Evolutionary conservation across 2,797 vertebrate species (phyloP).

Genomic region (Pogoniulus pusillus): DNA sequence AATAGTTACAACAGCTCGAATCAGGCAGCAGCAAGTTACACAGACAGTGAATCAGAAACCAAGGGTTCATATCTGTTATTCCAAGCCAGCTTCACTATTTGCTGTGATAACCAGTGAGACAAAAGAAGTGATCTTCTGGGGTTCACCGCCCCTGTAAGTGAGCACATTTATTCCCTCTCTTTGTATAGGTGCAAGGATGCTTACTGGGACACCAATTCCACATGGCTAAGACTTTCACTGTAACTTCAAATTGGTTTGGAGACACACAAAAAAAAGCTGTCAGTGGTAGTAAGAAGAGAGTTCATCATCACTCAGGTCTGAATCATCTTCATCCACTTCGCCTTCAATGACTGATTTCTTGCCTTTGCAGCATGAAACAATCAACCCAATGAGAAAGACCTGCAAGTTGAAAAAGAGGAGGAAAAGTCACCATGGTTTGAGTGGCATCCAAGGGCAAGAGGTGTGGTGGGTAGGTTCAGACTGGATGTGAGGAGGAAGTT

Average conservation of each 20-base stretch:
- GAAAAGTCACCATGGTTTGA: conserved; percentile 6
- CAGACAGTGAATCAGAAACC: conserved; percentile 44
- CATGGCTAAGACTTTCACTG: not conserved
- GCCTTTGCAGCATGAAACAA: conserved; percentile 94
- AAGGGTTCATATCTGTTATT: conserved; percentile 57
- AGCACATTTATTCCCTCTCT: conserved; percentile 44
- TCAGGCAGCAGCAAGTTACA: conserved; percentile 63
- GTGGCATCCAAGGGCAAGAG: not conserved
- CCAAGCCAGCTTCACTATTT: conserved; percentile 44
- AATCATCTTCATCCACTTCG: conserved; percentile 93
- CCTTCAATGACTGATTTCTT: conserved; percentile 98
- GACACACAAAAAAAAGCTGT: conserved; percentile 30
- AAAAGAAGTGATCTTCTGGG: conserved; percentile 31
- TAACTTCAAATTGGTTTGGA: not conserved
- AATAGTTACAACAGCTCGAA: conserved; percentile 50
- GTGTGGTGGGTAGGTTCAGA: no score
- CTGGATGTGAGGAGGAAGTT: no score
- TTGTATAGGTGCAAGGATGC: conserved; percentile 62
- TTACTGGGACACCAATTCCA: conserved; percentile 28
- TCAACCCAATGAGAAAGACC: conserved; percentile 92
- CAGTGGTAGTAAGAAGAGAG: conserved; percentile 71
- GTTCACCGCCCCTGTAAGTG: not conserved
- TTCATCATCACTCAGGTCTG: conserved; percentile 95
- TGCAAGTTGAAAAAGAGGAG: conserved; percentile 65
- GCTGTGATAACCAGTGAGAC: conserved; percentile 29